phyloP scores from a whole-genome alignment of 2,888 invertebrate genomes.

The Parthenolecanium corni region DNA sequence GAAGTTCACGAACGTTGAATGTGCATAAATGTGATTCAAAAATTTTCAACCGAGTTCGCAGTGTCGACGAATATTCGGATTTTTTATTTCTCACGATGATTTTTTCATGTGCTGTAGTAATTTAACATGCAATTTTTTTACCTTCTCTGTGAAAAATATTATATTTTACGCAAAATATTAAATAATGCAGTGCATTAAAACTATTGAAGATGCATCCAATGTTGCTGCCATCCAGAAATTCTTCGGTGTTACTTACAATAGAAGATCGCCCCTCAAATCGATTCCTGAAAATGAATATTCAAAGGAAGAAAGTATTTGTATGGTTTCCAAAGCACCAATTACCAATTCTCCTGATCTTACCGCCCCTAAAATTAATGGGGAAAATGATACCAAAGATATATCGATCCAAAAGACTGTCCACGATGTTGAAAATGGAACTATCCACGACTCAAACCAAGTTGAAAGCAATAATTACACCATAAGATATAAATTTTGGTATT shows the following conservation, averaged over 20 bases:
- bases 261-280: conserved; percentile 34
- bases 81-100: too few species aligned
- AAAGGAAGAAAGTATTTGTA: not conserved
- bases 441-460: not conserved
- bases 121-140: too few species aligned
- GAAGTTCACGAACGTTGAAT: too few species aligned
- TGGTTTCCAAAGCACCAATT: not conserved
- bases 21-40: too few species aligned
- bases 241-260: conserved; percentile 53
- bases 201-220: conserved; percentile 60
- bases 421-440: too few species aligned
- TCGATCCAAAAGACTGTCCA: not conserved
- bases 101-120: too few species aligned
- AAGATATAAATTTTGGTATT: conserved; percentile 68
- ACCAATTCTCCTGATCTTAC: not conserved
- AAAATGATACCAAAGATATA: not conserved
- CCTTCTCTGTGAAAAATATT: too few species aligned
- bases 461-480: conserved; percentile 36
- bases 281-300: not conserved
- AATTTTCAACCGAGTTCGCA: too few species aligned
- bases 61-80: too few species aligned
- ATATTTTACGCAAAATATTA: not conserved
- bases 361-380: not conserved
- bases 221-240: conserved; percentile 67
- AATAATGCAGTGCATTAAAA: conserved; percentile 37